Percentiles rank a stretch among this genome's conserved stretches.
Conservation (phyloP, 1,140 invertebrate genomes). For the Physella acuta region DNA sequence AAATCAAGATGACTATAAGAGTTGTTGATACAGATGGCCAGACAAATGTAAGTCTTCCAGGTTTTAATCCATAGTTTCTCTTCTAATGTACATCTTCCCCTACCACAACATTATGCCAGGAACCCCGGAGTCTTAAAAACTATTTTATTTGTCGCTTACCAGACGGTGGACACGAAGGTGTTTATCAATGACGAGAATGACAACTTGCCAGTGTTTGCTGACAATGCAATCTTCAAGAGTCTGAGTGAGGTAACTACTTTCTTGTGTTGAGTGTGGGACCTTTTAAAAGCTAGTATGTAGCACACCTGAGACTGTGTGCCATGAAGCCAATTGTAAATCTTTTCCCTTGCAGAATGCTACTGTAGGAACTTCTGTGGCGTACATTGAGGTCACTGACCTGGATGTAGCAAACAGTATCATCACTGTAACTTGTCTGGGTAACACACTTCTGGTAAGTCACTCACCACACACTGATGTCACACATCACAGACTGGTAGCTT, state of each 20-base stretch:
- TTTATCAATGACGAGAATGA: conserved; percentile 34
- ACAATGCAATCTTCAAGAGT: conserved; percentile 9
- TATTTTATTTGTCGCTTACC: background rate
- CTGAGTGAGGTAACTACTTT: conserved; percentile 33
- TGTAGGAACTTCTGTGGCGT: conserved; percentile 3
- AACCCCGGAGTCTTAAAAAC: background rate
- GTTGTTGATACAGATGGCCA: conserved; percentile 1
- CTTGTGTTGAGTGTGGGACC: background rate
- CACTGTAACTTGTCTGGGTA: conserved; percentile 25
- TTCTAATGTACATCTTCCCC: background rate
- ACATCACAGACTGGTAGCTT: no score
- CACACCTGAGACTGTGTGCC: no score
- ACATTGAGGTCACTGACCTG: conserved; percentile 26
- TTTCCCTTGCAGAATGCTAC: conserved; percentile 19
- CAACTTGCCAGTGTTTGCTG: conserved; percentile 26
- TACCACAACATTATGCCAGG: background rate
- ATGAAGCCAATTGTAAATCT: background rate
- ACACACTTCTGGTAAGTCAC: conserved; percentile 12
- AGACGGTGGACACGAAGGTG: conserved; percentile 12
- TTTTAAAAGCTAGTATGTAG: background rate
- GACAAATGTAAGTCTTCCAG: background rate
- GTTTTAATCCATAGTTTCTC: background rate
- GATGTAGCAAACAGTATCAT: conserved; percentile 23
- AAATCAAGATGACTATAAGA: background rate
- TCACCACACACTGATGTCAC: no score